Conservation (phyloP, 2,888 invertebrate species). For the Rhamphomyia laevipes region DNA sequence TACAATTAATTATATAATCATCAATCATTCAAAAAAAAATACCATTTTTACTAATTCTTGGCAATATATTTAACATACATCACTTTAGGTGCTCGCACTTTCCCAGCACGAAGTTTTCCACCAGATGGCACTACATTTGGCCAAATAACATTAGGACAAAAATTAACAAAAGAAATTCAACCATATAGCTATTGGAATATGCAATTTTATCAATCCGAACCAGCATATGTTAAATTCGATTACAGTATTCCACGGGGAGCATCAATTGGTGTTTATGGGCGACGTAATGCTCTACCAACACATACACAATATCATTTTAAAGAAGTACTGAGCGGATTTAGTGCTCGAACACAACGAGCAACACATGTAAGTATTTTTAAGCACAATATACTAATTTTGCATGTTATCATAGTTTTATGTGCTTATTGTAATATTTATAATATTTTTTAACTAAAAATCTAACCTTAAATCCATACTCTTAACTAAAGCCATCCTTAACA, state of each 20-base stretch:
- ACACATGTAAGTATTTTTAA: constrained; percentile 62
- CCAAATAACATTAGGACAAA: constrained; percentile 78
- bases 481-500: constrained; percentile 56
- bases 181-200: constrained; percentile 96
- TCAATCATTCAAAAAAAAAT: constrained; percentile 5
- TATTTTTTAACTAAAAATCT: too few relatives aligned
- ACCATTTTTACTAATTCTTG: constrained; percentile 11
- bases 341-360: constrained; percentile 69
- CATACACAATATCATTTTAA: constrained; percentile 95
- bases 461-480: too few relatives aligned
- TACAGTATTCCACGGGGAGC: constrained; percentile 85
- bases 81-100: constrained; percentile 70
- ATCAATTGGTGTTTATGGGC: constrained; percentile 88
- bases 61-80: not conserved
- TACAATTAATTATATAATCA: constrained; percentile 2
- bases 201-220: constrained; percentile 91
- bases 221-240: constrained; percentile 89
- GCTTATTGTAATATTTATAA: too few relatives aligned
- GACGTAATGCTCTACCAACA: constrained; percentile 87
- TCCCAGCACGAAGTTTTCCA: constrained; percentile 81
- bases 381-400: too few relatives aligned
- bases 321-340: constrained; percentile 83
- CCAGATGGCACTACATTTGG: constrained; percentile 88
- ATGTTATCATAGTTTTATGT: too few relatives aligned
- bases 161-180: constrained; percentile 77